A percentile compares a stretch with the other conserved stretches of the same genome.
Evolutionary conservation across 2,113 vertebrate genomes (phyloP).

Genomic region (Lagopus leucura): DNA sequence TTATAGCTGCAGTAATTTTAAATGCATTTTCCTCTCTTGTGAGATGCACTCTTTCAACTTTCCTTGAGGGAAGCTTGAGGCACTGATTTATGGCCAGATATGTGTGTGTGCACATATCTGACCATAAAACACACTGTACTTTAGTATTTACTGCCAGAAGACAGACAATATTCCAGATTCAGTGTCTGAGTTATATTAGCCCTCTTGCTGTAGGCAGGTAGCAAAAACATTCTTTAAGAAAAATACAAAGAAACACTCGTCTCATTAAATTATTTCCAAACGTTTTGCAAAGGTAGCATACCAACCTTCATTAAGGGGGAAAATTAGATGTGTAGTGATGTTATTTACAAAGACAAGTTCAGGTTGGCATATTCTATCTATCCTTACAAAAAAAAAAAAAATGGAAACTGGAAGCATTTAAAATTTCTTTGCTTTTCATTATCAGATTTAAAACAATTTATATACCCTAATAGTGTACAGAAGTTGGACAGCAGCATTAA

Average conservation of each 20-base stretch:
- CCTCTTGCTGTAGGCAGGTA: background rate
- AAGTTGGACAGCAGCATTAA: background rate
- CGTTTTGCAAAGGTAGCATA: background rate
- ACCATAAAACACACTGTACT: constrained; percentile 61
- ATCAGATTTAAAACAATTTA: background rate
- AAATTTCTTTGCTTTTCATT: background rate
- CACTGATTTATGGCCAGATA: constrained; percentile 73
- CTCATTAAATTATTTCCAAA: background rate
- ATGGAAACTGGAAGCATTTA: background rate
- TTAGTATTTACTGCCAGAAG: constrained; percentile 51
- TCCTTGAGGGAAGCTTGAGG: constrained; percentile 71
- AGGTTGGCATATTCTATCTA: background rate
- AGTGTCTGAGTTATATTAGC: background rate
- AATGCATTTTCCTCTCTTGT: constrained; percentile 75
- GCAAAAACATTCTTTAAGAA: background rate
- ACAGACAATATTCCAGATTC: constrained; percentile 30
- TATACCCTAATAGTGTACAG: background rate
- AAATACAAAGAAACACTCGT: background rate
- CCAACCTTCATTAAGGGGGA: background rate
- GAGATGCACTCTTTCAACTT: constrained; percentile 76
- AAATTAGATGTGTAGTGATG: background rate
- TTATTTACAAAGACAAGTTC: background rate
- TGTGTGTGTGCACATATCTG: constrained; percentile 23
- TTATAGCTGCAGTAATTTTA: constrained; percentile 76
- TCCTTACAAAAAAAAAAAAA: background rate